phyloP scores from a whole-genome alignment of 2,113 vertebrate genomes.

The Dascyllus trimaculatus region DNA sequence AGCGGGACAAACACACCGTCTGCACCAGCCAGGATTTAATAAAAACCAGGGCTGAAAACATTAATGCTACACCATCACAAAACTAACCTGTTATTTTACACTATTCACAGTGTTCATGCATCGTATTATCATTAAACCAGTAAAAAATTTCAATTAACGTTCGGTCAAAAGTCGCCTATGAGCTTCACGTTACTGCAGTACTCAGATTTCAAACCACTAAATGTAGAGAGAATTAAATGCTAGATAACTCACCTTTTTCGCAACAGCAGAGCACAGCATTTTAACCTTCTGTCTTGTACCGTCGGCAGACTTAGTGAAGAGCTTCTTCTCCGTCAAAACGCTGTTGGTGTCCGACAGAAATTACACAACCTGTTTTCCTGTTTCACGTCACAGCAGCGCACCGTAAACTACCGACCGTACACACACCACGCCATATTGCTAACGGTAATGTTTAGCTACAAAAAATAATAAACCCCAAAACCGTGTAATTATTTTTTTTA shows the following conservation, averaged over 20 bases:
- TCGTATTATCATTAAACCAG: background rate
- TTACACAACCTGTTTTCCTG: slow-evolving; percentile 50
- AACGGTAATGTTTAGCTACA: background rate
- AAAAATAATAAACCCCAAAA: background rate
- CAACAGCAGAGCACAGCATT: slow-evolving; percentile 67
- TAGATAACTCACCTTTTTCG: slow-evolving; percentile 73
- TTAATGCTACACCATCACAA: background rate
- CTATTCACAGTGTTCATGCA: background rate
- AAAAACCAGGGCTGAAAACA: background rate
- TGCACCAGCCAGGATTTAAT: background rate
- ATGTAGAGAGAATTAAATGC: background rate
- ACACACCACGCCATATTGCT: background rate
- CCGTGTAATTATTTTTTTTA: fast-evolving
- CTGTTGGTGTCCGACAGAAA: slow-evolving; percentile 18
- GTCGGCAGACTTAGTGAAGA: background rate
- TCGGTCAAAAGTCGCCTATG: background rate
- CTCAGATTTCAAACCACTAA: background rate
- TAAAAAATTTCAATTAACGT: background rate
- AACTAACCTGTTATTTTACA: background rate
- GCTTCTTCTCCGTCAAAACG: background rate
- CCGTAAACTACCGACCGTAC: background rate
- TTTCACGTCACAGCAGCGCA: background rate
- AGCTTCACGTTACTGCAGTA: too few species aligned
- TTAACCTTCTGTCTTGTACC: background rate
- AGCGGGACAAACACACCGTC: background rate